Evolutionary conservation across 2,888 invertebrate genomes (phyloP).

Genomic region (Stenotaenia linearis): DNA sequence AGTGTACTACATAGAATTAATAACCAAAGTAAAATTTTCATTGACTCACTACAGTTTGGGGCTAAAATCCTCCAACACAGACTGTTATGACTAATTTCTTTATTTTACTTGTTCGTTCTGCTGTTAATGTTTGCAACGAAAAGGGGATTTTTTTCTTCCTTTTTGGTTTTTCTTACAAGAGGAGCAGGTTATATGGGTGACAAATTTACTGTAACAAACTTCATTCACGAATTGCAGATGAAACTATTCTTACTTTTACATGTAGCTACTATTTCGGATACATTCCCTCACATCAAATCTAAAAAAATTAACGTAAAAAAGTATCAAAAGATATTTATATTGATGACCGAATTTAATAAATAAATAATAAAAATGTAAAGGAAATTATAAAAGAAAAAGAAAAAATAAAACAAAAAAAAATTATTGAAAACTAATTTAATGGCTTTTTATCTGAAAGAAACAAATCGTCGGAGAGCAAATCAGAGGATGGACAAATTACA

Average conservation of each 20-base stretch:
- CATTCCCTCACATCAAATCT: neutral
- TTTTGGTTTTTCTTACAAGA: neutral
- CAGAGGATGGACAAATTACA: neutral
- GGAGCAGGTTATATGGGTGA: neutral
- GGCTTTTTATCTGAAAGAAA: neutral
- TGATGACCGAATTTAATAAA: neutral
- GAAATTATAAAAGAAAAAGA: neutral
- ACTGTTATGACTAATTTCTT: neutral
- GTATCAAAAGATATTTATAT: neutral
- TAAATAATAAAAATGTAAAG: neutral
- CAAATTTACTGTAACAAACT: neutral
- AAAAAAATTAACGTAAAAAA: neutral
- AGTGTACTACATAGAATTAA: slow-evolving; percentile 27
- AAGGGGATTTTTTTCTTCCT: neutral
- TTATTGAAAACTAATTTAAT: neutral
- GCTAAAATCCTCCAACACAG: neutral
- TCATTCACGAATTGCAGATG: neutral
- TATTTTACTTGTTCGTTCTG: neutral
- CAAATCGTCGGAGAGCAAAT: neutral
- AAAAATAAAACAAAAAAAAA: neutral
- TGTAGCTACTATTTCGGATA: neutral
- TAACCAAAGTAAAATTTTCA: neutral
- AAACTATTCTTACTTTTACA: neutral
- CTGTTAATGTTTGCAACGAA: neutral
- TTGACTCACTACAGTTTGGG: neutral